These are phyloP conservation scores for Xestobium rufovillosum DNA, from an alignment of 2,888 invertebrate species.

Conservation along the genomic window DNA sequence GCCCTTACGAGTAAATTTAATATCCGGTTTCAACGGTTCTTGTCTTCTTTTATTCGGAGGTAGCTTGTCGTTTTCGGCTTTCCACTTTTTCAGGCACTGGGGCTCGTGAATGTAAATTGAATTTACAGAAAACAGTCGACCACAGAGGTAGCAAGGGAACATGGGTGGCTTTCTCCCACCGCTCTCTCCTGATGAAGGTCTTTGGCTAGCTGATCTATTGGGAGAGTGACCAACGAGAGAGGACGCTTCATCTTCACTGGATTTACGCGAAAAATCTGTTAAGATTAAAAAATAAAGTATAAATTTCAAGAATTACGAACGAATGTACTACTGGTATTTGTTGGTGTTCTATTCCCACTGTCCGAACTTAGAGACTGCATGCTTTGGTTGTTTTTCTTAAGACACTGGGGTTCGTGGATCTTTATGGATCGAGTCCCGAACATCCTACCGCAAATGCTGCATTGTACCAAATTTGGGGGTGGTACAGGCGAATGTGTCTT, in stretches of 20 bases:
- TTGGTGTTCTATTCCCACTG: too few relatives aligned
- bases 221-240: background rate
- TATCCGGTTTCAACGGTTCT: slow-evolving; percentile 52
- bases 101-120: slow-evolving; percentile 59
- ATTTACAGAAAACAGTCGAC: slow-evolving; percentile 54
- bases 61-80: slow-evolving; percentile 52
- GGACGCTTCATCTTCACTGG: background rate
- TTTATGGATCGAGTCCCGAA: slow-evolving; percentile 56
- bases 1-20: slow-evolving; percentile 44
- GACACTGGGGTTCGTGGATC: slow-evolving; percentile 62
- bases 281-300: too few relatives aligned
- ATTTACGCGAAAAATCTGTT: too few relatives aligned
- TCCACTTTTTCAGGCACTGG: slow-evolving; percentile 60
- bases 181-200: background rate
- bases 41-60: slow-evolving; percentile 48
- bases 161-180: slow-evolving; percentile 31
- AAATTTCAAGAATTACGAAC: too few relatives aligned
- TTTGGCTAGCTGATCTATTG: background rate
- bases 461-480: slow-evolving; percentile 42
- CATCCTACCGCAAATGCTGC: slow-evolving; percentile 58
- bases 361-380: too few relatives aligned
- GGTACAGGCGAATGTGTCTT: slow-evolving; percentile 8
- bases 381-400: slow-evolving; percentile 50
- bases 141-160: slow-evolving; percentile 57
- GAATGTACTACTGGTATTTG: too few relatives aligned